Conservation (phyloP, 1,140 invertebrate species). For the Brachionus plicatilis region DNA sequence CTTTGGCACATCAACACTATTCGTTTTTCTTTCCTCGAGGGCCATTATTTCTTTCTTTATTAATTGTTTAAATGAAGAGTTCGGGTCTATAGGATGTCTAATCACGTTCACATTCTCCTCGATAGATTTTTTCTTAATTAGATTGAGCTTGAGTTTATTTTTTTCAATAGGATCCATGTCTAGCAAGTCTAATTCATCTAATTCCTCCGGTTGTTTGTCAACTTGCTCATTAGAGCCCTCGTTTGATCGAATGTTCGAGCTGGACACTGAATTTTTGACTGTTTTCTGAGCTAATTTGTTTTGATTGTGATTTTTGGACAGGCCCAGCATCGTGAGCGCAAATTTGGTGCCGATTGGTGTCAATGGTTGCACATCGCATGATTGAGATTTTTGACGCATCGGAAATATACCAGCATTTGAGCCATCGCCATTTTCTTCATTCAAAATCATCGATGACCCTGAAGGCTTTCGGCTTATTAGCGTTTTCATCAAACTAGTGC, state of each 20-base stretch:
- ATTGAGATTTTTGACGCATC: not conserved
- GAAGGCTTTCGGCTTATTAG: slow-evolving; percentile 45
- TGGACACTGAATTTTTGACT: not conserved
- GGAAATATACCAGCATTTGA: not conserved
- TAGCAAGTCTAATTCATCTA: not conserved
- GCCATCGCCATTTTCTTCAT: not conserved
- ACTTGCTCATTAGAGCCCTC: not conserved
- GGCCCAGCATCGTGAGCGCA: not conserved
- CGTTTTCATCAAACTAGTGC: slow-evolving; percentile 54
- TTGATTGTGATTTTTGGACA: slow-evolving; percentile 1
- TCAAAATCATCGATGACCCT: not conserved
- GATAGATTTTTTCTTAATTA: slow-evolving; percentile 1
- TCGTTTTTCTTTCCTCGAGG: not conserved
- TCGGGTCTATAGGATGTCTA: not conserved
- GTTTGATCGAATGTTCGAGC: not conserved
- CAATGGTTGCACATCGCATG: not conserved
- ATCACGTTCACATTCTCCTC: not conserved
- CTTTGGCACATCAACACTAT: not conserved
- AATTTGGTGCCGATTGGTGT: slow-evolving; percentile 13
- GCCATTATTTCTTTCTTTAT: not conserved
- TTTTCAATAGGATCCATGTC: not conserved
- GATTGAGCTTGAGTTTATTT: not conserved
- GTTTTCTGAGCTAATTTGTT: not conserved
- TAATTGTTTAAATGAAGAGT: not conserved
- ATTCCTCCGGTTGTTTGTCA: not conserved